Evolutionary conservation across 1,140 invertebrate genomes (phyloP).

Genomic region (Bombyx mandarina): DNA sequence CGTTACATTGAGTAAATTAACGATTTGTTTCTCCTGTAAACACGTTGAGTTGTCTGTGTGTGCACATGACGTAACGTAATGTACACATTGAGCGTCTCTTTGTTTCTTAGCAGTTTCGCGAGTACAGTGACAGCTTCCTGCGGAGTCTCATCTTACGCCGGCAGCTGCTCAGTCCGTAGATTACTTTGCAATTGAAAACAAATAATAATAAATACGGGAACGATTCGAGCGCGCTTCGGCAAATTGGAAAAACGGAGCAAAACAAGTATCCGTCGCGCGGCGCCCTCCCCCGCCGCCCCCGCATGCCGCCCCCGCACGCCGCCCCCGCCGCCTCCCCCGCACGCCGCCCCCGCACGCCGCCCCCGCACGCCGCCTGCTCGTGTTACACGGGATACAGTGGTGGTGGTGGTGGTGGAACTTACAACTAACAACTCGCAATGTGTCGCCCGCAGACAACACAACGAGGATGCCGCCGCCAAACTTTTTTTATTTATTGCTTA

Average conservation of each 20-base stretch:
- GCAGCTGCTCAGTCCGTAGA: slow-evolving; percentile 54
- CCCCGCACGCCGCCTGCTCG: no score
- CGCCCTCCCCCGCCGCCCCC: neutral
- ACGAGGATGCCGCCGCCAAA: no score
- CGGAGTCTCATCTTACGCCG: slow-evolving; percentile 27
- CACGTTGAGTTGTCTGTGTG: slow-evolving; percentile 1
- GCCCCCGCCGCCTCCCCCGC: no score
- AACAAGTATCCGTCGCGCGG: slow-evolving; percentile 21
- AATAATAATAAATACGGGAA: slow-evolving; percentile 61
- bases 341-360: no score
- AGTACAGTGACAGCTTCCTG: slow-evolving; percentile 6
- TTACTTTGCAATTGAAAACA: slow-evolving; percentile 69
- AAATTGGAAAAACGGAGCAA: slow-evolving; percentile 60
- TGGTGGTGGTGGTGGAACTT: no score
- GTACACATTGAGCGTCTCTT: neutral
- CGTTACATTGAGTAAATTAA: no score
- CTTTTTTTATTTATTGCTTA: no score
- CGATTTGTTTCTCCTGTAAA: slow-evolving; percentile 1
- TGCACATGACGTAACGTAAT: neutral
- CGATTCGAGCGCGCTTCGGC: slow-evolving; percentile 33
- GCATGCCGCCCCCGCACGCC: no score
- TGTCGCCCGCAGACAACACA: no score
- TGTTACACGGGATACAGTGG: no score
- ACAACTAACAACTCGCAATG: no score
- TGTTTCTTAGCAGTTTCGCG: neutral